Percentiles rank a stretch among this genome's conserved stretches.
phyloP scores from a whole-genome alignment of 1,140 invertebrate species.

The Macrosteles quadrilineatus region DNA sequence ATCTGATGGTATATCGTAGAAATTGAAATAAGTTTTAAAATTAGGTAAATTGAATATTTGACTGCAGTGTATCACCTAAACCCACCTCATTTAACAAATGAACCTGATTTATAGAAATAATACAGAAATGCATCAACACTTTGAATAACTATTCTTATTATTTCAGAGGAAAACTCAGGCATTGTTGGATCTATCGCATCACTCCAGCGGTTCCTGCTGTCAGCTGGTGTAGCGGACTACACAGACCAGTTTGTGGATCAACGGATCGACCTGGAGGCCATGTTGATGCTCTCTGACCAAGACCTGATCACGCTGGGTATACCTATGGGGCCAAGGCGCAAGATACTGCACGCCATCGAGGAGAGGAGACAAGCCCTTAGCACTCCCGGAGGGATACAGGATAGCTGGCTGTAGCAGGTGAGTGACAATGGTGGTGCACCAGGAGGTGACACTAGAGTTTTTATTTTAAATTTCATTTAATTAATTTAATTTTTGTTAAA shows the following conservation, averaged over 20 bases:
- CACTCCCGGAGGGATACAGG: constrained; percentile 72
- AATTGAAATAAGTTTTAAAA: too few species aligned
- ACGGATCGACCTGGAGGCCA: constrained; percentile 88
- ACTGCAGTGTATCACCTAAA: too few species aligned
- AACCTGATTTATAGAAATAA: too few species aligned
- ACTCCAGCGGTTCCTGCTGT: constrained; percentile 76
- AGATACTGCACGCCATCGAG: constrained; percentile 82
- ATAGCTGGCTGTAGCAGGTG: constrained; percentile 66
- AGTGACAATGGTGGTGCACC: too few species aligned
- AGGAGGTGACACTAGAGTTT: too few species aligned
- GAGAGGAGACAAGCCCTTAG: constrained; percentile 73
- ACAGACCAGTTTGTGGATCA: constrained; percentile 74
- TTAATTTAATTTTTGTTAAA: too few species aligned
- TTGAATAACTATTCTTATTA: too few species aligned
- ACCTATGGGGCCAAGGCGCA: constrained; percentile 83
- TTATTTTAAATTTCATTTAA: too few species aligned
- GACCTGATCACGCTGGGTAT: constrained; percentile 82
- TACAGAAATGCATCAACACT: too few species aligned
- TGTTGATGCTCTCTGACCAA: constrained; percentile 85
- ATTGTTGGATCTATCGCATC: constrained; percentile 52
- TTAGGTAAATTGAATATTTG: too few species aligned
- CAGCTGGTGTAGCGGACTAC: constrained; percentile 75
- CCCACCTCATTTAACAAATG: too few species aligned
- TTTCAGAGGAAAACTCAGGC: constrained; percentile 59
- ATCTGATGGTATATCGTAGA: too few species aligned